Conservation (phyloP, 2,888 invertebrate species). For the Acrocera orbiculus region DNA sequence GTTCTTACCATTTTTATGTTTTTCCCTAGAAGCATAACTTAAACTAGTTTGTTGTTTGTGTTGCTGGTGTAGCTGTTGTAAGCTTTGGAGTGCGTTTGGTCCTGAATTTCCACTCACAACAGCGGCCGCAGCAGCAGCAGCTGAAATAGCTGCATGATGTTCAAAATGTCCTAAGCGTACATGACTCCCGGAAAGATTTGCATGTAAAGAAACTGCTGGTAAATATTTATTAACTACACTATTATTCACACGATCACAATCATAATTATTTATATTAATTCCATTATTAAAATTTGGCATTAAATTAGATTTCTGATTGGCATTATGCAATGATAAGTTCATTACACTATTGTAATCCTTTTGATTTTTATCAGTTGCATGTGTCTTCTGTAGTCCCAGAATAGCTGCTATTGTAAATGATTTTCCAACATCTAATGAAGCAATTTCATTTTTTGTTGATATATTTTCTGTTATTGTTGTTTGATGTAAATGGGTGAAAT, state of each 20-base stretch:
- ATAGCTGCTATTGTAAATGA: conserved; percentile 82
- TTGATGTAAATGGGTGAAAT: conserved; percentile 8
- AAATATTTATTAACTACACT: conserved; percentile 15
- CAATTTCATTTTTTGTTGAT: conserved; percentile 15
- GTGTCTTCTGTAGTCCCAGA: conserved; percentile 47
- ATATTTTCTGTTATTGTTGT: not conserved
- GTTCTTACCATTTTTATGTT: conserved; percentile 15
- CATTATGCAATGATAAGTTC: conserved; percentile 27
- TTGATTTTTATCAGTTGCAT: not conserved
- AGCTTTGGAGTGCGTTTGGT: conserved; percentile 28
- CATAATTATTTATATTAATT: conserved; percentile 25
- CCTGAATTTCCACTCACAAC: conserved; percentile 18
- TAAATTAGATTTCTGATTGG: conserved; percentile 9
- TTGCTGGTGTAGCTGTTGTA: conserved; percentile 30
- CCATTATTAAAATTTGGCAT: conserved; percentile 14
- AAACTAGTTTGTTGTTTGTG: conserved; percentile 25
- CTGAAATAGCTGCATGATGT: conserved; percentile 13
- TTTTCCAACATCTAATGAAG: conserved; percentile 37
- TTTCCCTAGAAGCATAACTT: conserved; percentile 23
- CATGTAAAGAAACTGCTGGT: conserved; percentile 8
- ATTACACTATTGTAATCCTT: conserved; percentile 29
- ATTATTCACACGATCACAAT: conserved; percentile 18
- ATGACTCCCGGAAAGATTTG: conserved; percentile 11
- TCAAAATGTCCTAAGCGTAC: conserved; percentile 14
- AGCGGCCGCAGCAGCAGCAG: conserved; percentile 19